Percentiles rank a stretch among this genome's conserved stretches.
These are phyloP conservation scores for Pseudorasbora parva DNA, from an alignment of 2,113 vertebrate genomes.

Conservation along the genomic window DNA sequence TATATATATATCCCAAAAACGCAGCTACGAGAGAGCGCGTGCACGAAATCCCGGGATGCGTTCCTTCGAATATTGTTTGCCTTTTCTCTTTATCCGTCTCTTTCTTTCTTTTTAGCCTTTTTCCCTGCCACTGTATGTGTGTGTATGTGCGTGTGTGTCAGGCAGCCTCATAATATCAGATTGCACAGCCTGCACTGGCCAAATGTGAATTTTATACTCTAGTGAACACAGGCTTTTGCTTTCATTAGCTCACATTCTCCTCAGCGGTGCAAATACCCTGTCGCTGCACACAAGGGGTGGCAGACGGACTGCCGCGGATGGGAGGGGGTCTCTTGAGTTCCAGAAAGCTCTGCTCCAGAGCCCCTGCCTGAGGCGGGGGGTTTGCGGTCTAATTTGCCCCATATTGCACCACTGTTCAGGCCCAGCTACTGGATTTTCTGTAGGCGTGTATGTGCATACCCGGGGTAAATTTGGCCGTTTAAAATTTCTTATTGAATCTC, in stretches of 20 bases:
- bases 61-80: neutral
- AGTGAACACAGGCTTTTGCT: conserved; percentile 81
- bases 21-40: neutral
- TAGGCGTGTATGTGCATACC: neutral
- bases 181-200: conserved; percentile 77
- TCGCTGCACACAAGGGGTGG: conserved; percentile 62
- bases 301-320: conserved; percentile 12
- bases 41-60: neutral
- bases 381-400: conserved; percentile 35
- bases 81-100: conserved; percentile 52
- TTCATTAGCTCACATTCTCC: conserved; percentile 86
- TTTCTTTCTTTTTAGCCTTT: conserved; percentile 52
- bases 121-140: conserved; percentile 39
- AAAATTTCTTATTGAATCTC: conserved; percentile 29
- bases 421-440: conserved; percentile 7
- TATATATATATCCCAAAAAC: neutral
- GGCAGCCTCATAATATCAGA: conserved; percentile 78
- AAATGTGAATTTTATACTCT: conserved; percentile 86
- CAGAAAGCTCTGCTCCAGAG: conserved; percentile 32
- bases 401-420: conserved; percentile 28
- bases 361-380: conserved; percentile 27
- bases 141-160: conserved; percentile 43
- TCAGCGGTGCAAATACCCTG: conserved; percentile 79
- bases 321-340: conserved; percentile 37
- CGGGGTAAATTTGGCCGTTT: conserved; percentile 9